Evolutionary conservation across 2,888 invertebrate species (phyloP).

Genomic region (Druceiella hillmani): DNA sequence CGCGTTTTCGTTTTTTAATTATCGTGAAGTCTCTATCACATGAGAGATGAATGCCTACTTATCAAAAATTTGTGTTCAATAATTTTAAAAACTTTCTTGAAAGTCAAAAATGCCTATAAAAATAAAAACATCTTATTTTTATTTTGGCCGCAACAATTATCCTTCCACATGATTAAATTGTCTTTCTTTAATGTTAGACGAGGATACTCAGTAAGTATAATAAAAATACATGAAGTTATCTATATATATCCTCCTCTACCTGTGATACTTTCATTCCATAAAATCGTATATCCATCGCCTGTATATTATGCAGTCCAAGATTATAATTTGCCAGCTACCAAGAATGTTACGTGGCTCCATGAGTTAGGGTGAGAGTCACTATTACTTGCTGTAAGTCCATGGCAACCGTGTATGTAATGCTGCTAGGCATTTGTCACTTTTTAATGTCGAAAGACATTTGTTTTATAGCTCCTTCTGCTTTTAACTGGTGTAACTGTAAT

Average conservation of each 20-base stretch:
- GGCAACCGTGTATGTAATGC: slow-evolving; percentile 3
- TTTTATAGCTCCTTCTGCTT: slow-evolving; percentile 9
- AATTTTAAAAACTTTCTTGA: too few species aligned
- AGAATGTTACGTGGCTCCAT: slow-evolving; percentile 10
- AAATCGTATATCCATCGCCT: slow-evolving; percentile 7
- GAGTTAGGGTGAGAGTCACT: slow-evolving; percentile 6
- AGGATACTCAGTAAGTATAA: too few species aligned
- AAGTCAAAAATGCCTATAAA: too few species aligned
- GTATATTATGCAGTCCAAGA: slow-evolving; percentile 9
- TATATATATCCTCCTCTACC: slow-evolving; percentile 8
- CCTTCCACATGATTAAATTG: slow-evolving; percentile 8
- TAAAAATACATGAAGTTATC: slow-evolving; percentile 8
- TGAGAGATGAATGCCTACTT: too few species aligned
- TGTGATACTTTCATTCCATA: slow-evolving; percentile 7
- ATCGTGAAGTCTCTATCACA: too few species aligned
- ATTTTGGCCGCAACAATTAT: slow-evolving; percentile 9
- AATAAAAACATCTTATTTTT: too few species aligned
- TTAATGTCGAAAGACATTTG: slow-evolving; percentile 10
- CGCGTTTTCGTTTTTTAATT: too few species aligned
- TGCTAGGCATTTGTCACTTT: slow-evolving; percentile 11
- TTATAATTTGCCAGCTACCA: slow-evolving; percentile 11
- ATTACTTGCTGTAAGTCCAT: slow-evolving; percentile 10
- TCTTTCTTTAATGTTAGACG: slow-evolving; percentile 5
- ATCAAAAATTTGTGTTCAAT: too few species aligned
- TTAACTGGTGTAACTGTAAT: slow-evolving; percentile 11